Evolutionary conservation across 2,797 vertebrate species (phyloP).

Genomic region (Enteromius fasciolatus): DNA sequence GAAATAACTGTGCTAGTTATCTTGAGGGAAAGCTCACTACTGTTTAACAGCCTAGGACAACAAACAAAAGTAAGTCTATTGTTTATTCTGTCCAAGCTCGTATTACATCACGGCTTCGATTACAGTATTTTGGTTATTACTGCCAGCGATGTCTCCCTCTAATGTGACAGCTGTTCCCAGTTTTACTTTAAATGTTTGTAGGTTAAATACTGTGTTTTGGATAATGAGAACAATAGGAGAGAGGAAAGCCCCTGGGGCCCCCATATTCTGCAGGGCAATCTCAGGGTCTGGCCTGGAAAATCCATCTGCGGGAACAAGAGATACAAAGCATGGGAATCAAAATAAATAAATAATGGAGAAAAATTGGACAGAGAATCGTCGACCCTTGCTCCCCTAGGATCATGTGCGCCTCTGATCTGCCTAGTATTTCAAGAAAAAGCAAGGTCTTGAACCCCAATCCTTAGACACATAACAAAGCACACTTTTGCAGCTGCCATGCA

Average conservation of each 20-base stretch:
- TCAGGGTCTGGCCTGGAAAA: slow-evolving; percentile 85
- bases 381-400: slow-evolving; percentile 83
- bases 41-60: slow-evolving; percentile 55
- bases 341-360: slow-evolving; percentile 61
- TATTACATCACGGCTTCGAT: slow-evolving; percentile 64
- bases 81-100: slow-evolving; percentile 63
- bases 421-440: slow-evolving; percentile 89
- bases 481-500: slow-evolving; percentile 90
- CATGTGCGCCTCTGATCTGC: slow-evolving; percentile 86
- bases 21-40: slow-evolving; percentile 58
- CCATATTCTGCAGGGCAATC: slow-evolving; percentile 80
- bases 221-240: slow-evolving; percentile 67
- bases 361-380: slow-evolving; percentile 86
- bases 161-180: slow-evolving; percentile 68
- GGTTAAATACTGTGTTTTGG: slow-evolving; percentile 70
- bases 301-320: slow-evolving; percentile 75
- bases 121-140: slow-evolving; percentile 64
- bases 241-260: slow-evolving; percentile 75
- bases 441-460: slow-evolving; percentile 89
- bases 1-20: slow-evolving; percentile 47
- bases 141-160: slow-evolving; percentile 60
- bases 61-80: slow-evolving; percentile 52
- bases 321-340: slow-evolving; percentile 47
- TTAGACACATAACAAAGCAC: slow-evolving; percentile 90
- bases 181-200: slow-evolving; percentile 66